Evolutionary conservation across 35 echinoderm and acorn worm genomes (phyloP).

Genomic region (Ptychodera flava): DNA sequence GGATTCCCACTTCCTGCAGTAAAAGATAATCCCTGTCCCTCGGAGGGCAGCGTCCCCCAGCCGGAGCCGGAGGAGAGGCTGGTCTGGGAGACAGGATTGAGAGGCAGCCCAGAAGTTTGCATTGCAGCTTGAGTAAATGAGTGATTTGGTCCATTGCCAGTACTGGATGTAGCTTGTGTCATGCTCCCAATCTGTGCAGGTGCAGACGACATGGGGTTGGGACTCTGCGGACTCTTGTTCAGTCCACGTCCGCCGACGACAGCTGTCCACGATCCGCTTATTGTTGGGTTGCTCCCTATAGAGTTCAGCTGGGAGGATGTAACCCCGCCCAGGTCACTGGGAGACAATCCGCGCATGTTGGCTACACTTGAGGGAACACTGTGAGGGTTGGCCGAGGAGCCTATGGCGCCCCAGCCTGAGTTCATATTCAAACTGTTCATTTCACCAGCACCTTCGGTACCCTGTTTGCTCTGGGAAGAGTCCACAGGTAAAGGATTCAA

Average conservation of each 20-base stretch:
- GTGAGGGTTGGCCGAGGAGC: not conserved
- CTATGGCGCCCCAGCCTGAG: not conserved
- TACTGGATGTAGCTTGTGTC: not conserved
- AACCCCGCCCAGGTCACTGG: not conserved
- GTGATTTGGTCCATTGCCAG: not conserved
- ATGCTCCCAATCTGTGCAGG: not conserved
- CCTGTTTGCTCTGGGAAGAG: not conserved
- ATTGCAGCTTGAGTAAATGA: constrained; percentile 1
- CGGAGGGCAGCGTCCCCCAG: not conserved
- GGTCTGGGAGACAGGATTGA: not conserved
- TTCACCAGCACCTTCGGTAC: not conserved
- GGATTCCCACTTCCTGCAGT: not conserved
- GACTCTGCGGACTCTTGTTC: not conserved
- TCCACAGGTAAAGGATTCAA: not conserved
- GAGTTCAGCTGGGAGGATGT: not conserved
- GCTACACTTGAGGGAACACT: not conserved
- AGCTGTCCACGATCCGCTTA: not conserved
- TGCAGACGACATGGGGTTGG: not conserved
- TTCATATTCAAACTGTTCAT: not conserved
- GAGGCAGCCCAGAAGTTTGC: not conserved
- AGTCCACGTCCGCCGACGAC: not conserved
- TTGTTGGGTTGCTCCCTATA: not conserved
- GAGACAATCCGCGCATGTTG: not conserved
- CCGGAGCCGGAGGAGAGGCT: not conserved
- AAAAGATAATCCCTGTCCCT: not conserved